A percentile compares a stretch with the other conserved stretches of the same genome.
Conservation (phyloP, 2,113 vertebrate species). For the Jacana jacana region DNA sequence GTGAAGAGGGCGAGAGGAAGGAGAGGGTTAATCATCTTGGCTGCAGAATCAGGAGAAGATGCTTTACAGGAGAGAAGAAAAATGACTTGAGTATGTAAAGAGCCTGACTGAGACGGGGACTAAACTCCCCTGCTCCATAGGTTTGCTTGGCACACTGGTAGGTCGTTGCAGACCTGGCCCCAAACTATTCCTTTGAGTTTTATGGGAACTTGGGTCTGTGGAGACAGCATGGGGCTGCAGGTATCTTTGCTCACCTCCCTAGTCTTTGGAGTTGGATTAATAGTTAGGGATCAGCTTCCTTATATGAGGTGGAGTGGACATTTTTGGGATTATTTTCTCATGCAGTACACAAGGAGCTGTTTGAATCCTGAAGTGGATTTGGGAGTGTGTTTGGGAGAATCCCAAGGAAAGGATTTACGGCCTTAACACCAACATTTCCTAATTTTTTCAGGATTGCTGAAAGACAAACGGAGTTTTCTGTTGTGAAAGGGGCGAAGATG, state of each 20-base stretch:
- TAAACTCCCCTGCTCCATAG: rapidly evolving
- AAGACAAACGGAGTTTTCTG: neutral
- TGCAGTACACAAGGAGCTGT: rapidly evolving
- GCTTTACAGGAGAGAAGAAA: neutral
- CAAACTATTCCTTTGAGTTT: rapidly evolving
- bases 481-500: neutral
- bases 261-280: rapidly evolving
- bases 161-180: rapidly evolving
- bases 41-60: rapidly evolving
- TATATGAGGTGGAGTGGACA: rapidly evolving
- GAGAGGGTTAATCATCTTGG: neutral
- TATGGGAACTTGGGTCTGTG: rapidly evolving
- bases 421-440: neutral
- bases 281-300: rapidly evolving
- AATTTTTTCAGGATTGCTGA: neutral
- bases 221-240: rapidly evolving
- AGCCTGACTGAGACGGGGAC: rapidly evolving
- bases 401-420: neutral
- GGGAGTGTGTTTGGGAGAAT: neutral
- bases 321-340: rapidly evolving
- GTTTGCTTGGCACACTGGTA: rapidly evolving
- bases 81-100: rapidly evolving
- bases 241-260: rapidly evolving
- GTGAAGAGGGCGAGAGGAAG: neutral
- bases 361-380: neutral